A percentile compares a stretch with the other conserved stretches of the same genome.
These are phyloP conservation scores for Orchesella cincta DNA, from an alignment of 1,140 invertebrate genomes.

Conservation along the genomic window DNA sequence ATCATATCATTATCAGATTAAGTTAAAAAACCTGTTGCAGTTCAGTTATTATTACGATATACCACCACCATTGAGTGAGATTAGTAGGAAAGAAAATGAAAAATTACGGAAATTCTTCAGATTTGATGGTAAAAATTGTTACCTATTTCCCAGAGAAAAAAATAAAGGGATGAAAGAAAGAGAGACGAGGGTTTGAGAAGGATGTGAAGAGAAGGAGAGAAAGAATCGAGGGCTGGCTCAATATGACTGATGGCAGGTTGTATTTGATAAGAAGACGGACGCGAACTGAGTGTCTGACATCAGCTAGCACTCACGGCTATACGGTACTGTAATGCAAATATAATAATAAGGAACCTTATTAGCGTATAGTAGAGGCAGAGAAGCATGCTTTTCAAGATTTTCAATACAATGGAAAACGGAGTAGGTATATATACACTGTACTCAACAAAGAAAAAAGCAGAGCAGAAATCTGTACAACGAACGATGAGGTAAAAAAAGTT, in stretches of 20 bases:
- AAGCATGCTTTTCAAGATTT: background rate
- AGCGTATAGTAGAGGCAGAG: background rate
- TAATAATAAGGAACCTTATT: constrained; percentile 7
- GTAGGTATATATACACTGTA: background rate
- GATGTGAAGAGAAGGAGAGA: background rate
- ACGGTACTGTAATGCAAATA: background rate
- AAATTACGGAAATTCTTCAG: constrained; percentile 17
- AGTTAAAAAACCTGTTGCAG: constrained; percentile 1
- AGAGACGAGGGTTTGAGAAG: background rate
- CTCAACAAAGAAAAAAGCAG: background rate
- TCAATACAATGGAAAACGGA: background rate
- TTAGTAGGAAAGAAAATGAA: constrained; percentile 7
- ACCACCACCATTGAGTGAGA: background rate
- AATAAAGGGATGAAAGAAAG: background rate
- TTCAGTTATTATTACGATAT: constrained; percentile 9
- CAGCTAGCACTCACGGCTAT: background rate
- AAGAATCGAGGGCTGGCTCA: background rate
- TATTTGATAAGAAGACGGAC: constrained; percentile 12
- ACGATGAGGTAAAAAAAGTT: background rate
- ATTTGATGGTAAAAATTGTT: constrained; percentile 14
- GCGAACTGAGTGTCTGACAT: background rate
- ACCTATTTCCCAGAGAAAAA: constrained; percentile 6
- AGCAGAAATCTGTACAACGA: background rate
- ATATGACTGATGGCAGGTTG: constrained; percentile 17
- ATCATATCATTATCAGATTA: constrained; percentile 3